These are phyloP conservation scores for Incurvaria masculella DNA, from an alignment of 2,888 invertebrate genomes.

Conservation along the genomic window DNA sequence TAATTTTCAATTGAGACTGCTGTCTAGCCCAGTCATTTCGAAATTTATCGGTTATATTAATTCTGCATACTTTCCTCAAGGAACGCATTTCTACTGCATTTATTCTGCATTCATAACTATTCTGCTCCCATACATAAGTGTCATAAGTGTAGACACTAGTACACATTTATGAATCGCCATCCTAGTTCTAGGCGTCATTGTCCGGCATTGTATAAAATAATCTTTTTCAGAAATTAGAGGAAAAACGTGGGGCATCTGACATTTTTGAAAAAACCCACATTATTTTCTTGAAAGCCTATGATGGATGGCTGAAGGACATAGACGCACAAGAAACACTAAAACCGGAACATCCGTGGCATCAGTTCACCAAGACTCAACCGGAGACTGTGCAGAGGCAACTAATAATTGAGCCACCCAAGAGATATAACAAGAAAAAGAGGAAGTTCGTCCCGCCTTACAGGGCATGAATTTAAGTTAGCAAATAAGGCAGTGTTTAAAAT, in stretches of 20 bases:
- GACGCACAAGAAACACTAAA: conserved; percentile 37
- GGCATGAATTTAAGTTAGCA: conserved; percentile 23
- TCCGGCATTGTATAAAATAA: conserved; percentile 2
- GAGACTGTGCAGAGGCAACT: conserved; percentile 35
- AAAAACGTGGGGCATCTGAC: conserved; percentile 25
- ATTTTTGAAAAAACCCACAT: conserved; percentile 32
- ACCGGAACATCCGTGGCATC: conserved; percentile 62
- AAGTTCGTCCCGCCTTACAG: conserved; percentile 17
- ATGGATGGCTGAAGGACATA: conserved; percentile 35
- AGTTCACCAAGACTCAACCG: conserved; percentile 49
- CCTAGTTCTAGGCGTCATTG: too few species aligned
- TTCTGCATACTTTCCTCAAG: too few species aligned
- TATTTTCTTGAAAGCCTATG: conserved; percentile 31
- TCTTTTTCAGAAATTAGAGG: conserved; percentile 32
- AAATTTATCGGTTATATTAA: too few species aligned
- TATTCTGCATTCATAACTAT: too few species aligned
- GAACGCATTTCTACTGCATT: too few species aligned
- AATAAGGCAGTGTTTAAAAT: too few species aligned
- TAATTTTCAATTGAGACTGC: too few species aligned
- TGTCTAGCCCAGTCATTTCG: too few species aligned
- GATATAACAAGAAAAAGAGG: conserved; percentile 33
- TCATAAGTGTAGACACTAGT: too few species aligned
- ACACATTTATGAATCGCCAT: too few species aligned
- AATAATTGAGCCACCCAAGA: conserved; percentile 35
- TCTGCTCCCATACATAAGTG: too few species aligned